phyloP scores from a whole-genome alignment of 2,888 invertebrate species.

The Melitaea athalia region DNA sequence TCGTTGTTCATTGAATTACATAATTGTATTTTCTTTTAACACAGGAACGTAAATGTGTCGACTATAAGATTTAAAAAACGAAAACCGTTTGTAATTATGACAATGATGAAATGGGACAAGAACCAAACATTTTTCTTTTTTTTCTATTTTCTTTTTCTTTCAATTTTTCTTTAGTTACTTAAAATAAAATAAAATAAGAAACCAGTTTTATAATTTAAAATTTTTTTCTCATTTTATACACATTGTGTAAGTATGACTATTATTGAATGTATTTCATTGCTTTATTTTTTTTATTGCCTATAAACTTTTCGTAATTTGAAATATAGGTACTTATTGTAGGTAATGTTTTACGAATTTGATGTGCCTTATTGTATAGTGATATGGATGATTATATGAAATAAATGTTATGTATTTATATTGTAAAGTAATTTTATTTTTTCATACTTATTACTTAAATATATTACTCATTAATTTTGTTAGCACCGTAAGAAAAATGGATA shows the following conservation, averaged over 20 bases:
- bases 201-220: background rate
- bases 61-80: background rate
- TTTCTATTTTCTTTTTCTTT: no score
- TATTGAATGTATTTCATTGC: background rate
- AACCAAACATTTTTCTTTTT: background rate
- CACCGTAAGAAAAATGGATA: no score
- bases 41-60: background rate
- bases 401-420: background rate
- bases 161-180: background rate
- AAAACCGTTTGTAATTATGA: background rate
- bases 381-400: conserved; percentile 2
- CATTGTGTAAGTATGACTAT: background rate
- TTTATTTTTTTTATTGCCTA: background rate
- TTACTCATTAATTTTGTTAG: no score
- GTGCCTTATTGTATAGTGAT: conserved; percentile 13
- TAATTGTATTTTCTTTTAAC: background rate
- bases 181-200: background rate
- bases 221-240: background rate
- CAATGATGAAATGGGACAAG: background rate
- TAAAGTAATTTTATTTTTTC: background rate
- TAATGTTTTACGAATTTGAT: conserved; percentile 7
- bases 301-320: background rate
- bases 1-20: background rate
- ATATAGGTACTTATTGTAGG: background rate
- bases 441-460: background rate